Base-by-base conservation (phyloP, 2,113 vertebrate genomes). In the Heterochromis multidens region DNA sequence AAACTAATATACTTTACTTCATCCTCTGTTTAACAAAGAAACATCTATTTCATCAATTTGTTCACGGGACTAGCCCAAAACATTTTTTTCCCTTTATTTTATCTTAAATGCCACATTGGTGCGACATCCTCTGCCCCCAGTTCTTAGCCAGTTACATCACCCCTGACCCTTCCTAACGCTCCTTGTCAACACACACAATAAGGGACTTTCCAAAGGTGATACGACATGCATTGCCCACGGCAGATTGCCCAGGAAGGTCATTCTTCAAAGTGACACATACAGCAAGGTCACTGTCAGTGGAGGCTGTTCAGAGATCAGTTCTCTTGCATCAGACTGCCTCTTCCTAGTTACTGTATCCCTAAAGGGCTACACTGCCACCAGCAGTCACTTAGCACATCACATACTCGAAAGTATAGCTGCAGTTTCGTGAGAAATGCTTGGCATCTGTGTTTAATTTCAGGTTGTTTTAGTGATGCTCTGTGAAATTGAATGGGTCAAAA, bases 271-370 rank as follows among this genome's bases (percentile, higher is more conserved):
- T 86, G 79, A 94, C 82, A 87, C 57, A 80, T 43, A 85, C 88
- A 88, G 85, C 91, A 89, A 92, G 94, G 93, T 95, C 93, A 89
- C 62, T 82, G 84, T 92, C 90, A 85, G 83, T 27, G 49, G 12
- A 72, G 57, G 86, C 87, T 19, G 58, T 88, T 65, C 7, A 8
- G 58, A 72, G 82, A 88, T 88, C 88, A 31, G 81, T 79, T 78
- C 79, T 60, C 87, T 12, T 61, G 87, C 78, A 63, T 59, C 60
- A 77, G 81, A 79, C 82, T 33, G n/a, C 31, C 84, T 83, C 82
- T 87, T 79, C 76, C 80, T 54, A 80, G 65, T 83, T 80, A 80
- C n/a, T 59, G 56, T 35, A 70, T 81, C 80, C 70, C 86, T 78
- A 62, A 87, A 87, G 86, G 82, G 25, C 79, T 35, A 52, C 77